phyloP scores from a whole-genome alignment of 2,113 vertebrate genomes.

The Ellobius talpinus region DNA sequence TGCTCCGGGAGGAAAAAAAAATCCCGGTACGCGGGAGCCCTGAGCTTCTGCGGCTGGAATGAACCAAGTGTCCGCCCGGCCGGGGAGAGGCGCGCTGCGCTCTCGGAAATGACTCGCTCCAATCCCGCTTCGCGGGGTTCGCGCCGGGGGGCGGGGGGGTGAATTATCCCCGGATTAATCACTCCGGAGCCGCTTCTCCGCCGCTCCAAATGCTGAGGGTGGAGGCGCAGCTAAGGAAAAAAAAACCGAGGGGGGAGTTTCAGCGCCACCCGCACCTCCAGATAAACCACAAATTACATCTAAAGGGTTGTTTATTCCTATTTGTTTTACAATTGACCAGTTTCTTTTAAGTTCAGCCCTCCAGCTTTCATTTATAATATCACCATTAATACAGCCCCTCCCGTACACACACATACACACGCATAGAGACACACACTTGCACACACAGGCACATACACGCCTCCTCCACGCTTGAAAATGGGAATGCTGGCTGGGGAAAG shows the following conservation, averaged over 20 bases:
- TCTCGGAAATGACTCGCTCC: constrained; percentile 85
- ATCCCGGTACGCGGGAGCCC: constrained; percentile 82
- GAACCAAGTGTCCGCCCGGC: constrained; percentile 84
- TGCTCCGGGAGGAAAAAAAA: constrained; percentile 63
- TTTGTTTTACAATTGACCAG: constrained; percentile 82
- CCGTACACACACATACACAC: neutral
- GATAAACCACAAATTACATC: constrained; percentile 76
- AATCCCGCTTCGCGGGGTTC: constrained; percentile 84
- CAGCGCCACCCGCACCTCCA: constrained; percentile 74
- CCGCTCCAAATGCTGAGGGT: constrained; percentile 74
- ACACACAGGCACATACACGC: constrained; percentile 47
- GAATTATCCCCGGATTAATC: constrained; percentile 86
- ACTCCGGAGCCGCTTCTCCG: constrained; percentile 80
- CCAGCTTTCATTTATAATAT: constrained; percentile 63
- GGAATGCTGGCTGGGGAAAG: constrained; percentile 76
- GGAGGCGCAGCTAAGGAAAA: constrained; percentile 72
- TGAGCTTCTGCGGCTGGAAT: constrained; percentile 85
- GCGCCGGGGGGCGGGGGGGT: constrained; percentile 79
- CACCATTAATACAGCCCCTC: constrained; percentile 49
- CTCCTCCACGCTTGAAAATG: constrained; percentile 70
- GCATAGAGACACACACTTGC: constrained; percentile 31
- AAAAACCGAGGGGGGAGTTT: constrained; percentile 55
- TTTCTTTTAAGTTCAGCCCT: constrained; percentile 81
- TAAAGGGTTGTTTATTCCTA: constrained; percentile 80
- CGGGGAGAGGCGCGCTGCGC: constrained; percentile 84